phyloP scores from a whole-genome alignment of 2,888 invertebrate species.

The Coleophora flavipennella region DNA sequence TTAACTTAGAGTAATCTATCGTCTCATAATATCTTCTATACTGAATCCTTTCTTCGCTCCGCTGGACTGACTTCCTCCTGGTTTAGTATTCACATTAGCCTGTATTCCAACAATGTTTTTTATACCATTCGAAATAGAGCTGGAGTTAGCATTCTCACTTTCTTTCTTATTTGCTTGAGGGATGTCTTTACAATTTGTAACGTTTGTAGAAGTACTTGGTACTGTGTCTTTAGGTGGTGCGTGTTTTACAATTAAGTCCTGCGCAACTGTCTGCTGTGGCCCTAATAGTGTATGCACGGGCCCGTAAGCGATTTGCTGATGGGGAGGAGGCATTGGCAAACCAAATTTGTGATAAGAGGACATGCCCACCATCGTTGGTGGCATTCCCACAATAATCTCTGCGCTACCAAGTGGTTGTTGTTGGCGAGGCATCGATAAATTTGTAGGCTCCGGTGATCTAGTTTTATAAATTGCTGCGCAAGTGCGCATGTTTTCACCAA shows the following conservation, averaged over 20 bases:
- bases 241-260: constrained; percentile 69
- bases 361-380: constrained; percentile 56
- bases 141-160: constrained; percentile 40
- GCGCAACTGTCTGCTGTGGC: constrained; percentile 66
- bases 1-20: constrained; percentile 52
- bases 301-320: constrained; percentile 56
- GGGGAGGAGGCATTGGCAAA: constrained; percentile 59
- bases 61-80: constrained; percentile 70
- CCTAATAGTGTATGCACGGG: constrained; percentile 52
- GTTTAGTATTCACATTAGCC: constrained; percentile 58
- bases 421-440: constrained; percentile 59
- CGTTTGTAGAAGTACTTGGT: constrained; percentile 49
- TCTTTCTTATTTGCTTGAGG: constrained; percentile 32
- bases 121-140: constrained; percentile 58
- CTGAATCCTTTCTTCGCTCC: constrained; percentile 88
- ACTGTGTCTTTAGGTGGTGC: constrained; percentile 60
- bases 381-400: constrained; percentile 52
- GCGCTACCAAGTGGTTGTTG: constrained; percentile 28
- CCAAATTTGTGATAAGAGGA: constrained; percentile 65
- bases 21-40: constrained; percentile 92
- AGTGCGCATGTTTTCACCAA: constrained; percentile 51
- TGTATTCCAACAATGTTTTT: constrained; percentile 69
- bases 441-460: constrained; percentile 66
- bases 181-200: constrained; percentile 46
- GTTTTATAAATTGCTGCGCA: constrained; percentile 54